Evolutionary conservation across 2,888 invertebrate species (phyloP), one percentile per base, ranked within the genome.

Genomic region (Bibio marci): DNA sequence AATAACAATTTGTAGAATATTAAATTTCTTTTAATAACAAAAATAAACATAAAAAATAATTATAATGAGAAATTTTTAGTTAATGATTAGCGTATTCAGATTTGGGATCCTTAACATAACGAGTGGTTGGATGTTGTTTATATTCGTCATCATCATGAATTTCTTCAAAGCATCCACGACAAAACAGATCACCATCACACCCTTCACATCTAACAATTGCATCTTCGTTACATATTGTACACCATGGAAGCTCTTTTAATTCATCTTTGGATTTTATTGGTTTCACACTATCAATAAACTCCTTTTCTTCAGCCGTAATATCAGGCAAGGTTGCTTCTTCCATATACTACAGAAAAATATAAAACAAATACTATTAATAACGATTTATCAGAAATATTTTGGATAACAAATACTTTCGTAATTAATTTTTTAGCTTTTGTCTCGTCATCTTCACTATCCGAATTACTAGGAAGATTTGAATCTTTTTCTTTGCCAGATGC

Each of bases 51-150:
- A n/a, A n/a, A n/a, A n/a, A n/a, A n/a, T n/a, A n/a, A n/a, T 92
- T 94, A 55, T 92, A 92, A 56, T 91, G 88, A 10, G 92, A 91
- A 92, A 94, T 94, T 22, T 22, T 22, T 8, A 22, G 8, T 22
- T 22, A 22, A 6, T 22, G 22, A 22, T 22, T 1, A 52, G 45
- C 26, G 54, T 49, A 39, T 4, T 22, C 22, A 22, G 22, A 22
- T 22, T 22, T 22, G 4, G 22, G 8, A 6, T 22, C 22, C 8
- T 22, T 22, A 22, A 22, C 22, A 22, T 22, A 22, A 8, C 22
- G 22, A 6, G 4, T 22, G 5, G 54, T 56, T 18, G 40, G 45
- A 46, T 61, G 62, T 1, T 40, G 41, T 1, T 56, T 53, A 47
- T 58, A 71, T 52, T 75, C 73, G 46, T 71, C 71, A 44, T 67